Evolutionary conservation across 2,797 vertebrate species (phyloP).

Genomic region (Halcyon chelicuti): DNA sequence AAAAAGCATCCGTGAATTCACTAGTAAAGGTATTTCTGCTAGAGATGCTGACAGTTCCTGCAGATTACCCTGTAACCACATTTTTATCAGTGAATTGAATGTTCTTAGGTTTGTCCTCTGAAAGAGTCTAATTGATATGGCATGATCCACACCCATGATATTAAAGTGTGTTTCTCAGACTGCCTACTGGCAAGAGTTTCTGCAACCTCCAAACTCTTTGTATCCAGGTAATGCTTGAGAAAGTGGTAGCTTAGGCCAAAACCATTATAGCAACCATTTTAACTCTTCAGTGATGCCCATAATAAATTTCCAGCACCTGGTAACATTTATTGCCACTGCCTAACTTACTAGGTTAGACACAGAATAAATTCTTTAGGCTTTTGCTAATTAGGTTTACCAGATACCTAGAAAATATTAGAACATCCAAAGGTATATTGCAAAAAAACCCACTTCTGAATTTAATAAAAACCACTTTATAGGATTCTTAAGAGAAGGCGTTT

Average conservation of each 20-base stretch:
- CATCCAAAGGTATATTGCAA: background rate
- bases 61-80: background rate
- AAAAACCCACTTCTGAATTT: background rate
- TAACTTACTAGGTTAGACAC: background rate
- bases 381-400: background rate
- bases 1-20: background rate
- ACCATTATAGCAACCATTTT: background rate
- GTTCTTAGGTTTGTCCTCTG: background rate
- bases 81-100: background rate
- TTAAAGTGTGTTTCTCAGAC: background rate
- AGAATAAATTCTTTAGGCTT: background rate
- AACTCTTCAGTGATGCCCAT: background rate
- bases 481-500: background rate
- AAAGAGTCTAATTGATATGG: background rate
- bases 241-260: background rate
- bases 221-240: background rate
- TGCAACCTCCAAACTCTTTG: accelerated
- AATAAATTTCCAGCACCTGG: background rate
- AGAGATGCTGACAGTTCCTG: background rate
- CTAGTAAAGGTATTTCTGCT: background rate
- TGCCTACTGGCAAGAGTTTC: background rate
- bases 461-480: accelerated
- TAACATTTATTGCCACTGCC: background rate
- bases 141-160: background rate
- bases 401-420: background rate